Evolutionary conservation across 1,140 invertebrate species (phyloP), one percentile per base, ranked within the genome.

Genomic region (Magallana angulata): DNA sequence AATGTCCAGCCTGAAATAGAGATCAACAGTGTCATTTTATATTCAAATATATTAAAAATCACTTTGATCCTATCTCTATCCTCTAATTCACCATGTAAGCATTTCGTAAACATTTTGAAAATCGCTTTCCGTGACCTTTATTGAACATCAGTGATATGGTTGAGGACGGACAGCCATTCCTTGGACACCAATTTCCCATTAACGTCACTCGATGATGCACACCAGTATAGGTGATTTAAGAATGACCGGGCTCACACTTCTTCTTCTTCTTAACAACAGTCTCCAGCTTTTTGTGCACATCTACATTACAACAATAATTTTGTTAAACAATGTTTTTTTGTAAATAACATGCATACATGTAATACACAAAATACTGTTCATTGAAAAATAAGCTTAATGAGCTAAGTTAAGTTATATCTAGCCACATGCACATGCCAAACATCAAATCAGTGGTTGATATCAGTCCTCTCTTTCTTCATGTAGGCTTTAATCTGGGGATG

Each of bases 211-310:
- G 71, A 58, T 56, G 87, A 86, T 58, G 90, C 90, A 64, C 68
- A 81, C 89, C 89, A 89, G 57, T 90, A 88, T 14, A 90, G 36
- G 64, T 91, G 90, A 58, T 91, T 91, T 48, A 12, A 30, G 1
- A 89, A 83, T n/a, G 76, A 86, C 16, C 82, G 81, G 8, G 85
- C 11, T 56, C 16, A 62, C 76, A 85, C n/a, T n/a, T n/a, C 12
- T 84, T 80, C 71, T 88, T 88, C 14, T 81, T 76, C 30, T 85
- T 86, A 8, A 62, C 81, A 9, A 84, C n/a, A n/a, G n/a, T n/a
- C n/a, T n/a, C n/a, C 14, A 9, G 68, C 62, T 88, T 89, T 48
- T 90, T 90, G 36, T 62, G 81, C 5, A 90, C 48, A 58, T 85
- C 87, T 91, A 60, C 4, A 58, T 60, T n/a, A 8, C 11, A 57